A percentile compares a stretch with the other conserved stretches of the same genome.
Conservation (phyloP, 2,113 vertebrate genomes). For the Suricata suricatta region DNA sequence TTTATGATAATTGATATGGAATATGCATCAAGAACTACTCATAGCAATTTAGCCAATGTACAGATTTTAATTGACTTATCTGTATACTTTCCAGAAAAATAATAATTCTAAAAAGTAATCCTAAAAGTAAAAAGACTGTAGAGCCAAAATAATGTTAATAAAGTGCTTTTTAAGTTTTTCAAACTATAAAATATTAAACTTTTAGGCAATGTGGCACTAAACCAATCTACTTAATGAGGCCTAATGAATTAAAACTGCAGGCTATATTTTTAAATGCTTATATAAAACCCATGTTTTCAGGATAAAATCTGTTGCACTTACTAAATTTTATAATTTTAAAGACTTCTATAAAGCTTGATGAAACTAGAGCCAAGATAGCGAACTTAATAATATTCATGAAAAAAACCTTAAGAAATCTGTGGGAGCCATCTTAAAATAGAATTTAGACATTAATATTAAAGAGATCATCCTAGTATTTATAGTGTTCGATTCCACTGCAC, state of each 20-base stretch:
- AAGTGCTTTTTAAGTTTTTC: background rate
- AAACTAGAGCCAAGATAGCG: background rate
- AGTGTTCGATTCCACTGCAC: background rate
- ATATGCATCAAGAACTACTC: conserved; percentile 7
- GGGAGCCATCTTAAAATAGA: background rate
- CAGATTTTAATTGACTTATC: conserved; percentile 1
- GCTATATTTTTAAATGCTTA: background rate
- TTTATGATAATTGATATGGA: background rate
- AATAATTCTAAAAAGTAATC: background rate
- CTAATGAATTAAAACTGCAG: conserved; percentile 44
- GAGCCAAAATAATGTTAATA: background rate
- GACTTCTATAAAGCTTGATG: conserved; percentile 29
- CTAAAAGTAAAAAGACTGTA: background rate
- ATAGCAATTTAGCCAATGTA: background rate
- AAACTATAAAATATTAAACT: background rate
- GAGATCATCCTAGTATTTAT: background rate
- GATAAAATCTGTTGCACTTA: background rate
- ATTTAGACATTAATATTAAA: conserved; percentile 31
- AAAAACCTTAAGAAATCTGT: background rate
- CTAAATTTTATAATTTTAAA: conserved; percentile 45
- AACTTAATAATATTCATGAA: conserved; percentile 41
- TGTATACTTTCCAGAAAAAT: background rate
- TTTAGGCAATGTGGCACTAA: background rate
- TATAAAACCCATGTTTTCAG: conserved; percentile 9
- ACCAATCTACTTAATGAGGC: background rate